phyloP scores from a whole-genome alignment of 2,888 invertebrate species.

The Drosophila neoperkinsi region DNA sequence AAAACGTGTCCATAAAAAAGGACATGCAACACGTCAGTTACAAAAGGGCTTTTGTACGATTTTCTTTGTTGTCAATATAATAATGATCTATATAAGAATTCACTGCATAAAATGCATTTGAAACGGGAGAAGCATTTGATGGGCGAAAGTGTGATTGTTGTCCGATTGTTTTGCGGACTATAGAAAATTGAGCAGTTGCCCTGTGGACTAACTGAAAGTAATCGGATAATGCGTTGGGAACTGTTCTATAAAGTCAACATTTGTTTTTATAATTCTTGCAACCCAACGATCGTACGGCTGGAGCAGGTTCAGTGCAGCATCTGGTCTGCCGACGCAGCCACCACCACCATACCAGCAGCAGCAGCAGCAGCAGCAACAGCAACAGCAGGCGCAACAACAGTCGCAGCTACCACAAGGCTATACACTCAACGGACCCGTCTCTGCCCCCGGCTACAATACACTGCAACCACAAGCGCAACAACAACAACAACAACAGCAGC shows the following conservation, averaged over 20 bases:
- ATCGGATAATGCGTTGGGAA: slow-evolving; percentile 1
- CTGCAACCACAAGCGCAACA: slow-evolving; percentile 84
- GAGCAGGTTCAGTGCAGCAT: slow-evolving; percentile 85
- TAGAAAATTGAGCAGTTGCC: background rate
- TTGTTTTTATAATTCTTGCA: slow-evolving; percentile 69
- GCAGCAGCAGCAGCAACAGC: background rate
- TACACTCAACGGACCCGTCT: slow-evolving; percentile 84
- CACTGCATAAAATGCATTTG: background rate
- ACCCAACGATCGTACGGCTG: slow-evolving; percentile 87
- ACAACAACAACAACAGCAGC: background rate
- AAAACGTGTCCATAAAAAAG: background rate
- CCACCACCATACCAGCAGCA: slow-evolving; percentile 86
- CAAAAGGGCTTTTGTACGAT: background rate
- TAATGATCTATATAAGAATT: background rate
- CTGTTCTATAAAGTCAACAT: slow-evolving; percentile 79
- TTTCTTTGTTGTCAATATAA: background rate
- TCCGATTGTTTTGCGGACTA: background rate
- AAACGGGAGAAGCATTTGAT: background rate
- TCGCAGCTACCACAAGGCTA: slow-evolving; percentile 83
- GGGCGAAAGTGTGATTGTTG: background rate
- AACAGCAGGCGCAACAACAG: slow-evolving; percentile 78
- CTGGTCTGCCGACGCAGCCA: slow-evolving; percentile 86
- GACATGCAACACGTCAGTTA: background rate
- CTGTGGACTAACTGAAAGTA: background rate
- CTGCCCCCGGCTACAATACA: slow-evolving; percentile 82